Evolutionary conservation across 2,888 invertebrate species (phyloP).

Genomic region (Drosophila borealis): DNA sequence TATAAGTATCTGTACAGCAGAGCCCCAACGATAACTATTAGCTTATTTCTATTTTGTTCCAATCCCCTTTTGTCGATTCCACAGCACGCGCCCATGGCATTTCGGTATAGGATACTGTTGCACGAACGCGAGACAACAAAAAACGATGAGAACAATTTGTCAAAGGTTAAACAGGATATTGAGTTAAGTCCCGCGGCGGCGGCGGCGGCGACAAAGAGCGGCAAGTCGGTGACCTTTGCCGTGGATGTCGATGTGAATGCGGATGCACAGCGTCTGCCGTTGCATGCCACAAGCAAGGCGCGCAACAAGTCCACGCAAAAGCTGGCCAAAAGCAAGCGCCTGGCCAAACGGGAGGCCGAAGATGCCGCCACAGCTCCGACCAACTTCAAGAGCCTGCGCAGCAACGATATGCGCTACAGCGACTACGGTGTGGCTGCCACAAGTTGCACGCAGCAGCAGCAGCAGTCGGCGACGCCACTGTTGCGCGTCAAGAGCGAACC

Average conservation of each 20-base stretch:
- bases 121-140: conserved; percentile 64
- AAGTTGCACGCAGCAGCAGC: conserved; percentile 24
- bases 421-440: conserved; percentile 69
- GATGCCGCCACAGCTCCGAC: conserved; percentile 59
- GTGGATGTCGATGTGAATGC: conserved; percentile 50
- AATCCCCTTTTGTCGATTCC: conserved; percentile 7
- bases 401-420: conserved; percentile 84
- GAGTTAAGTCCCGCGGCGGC: conserved; percentile 35
- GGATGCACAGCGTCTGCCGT: conserved; percentile 6
- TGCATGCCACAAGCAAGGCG: conserved; percentile 42
- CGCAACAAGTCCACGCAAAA: conserved; percentile 41
- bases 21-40: conserved; percentile 2
- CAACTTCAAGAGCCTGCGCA: conserved; percentile 84
- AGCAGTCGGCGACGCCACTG: conserved; percentile 14
- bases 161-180: conserved; percentile 65
- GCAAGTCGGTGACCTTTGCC: conserved; percentile 69
- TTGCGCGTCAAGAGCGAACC: conserved; percentile 61
- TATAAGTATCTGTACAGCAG: too few species aligned
- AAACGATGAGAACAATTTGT: conserved; percentile 62
- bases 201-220: conserved; percentile 39
- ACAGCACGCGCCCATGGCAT: conserved; percentile 88
- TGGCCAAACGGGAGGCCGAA: conserved; percentile 48
- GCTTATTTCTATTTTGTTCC: conserved; percentile 10
- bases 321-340: conserved; percentile 54
- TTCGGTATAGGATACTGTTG: conserved; percentile 87